Conservation (phyloP, 2,113 vertebrate species). For the Lucifuga dentata region DNA sequence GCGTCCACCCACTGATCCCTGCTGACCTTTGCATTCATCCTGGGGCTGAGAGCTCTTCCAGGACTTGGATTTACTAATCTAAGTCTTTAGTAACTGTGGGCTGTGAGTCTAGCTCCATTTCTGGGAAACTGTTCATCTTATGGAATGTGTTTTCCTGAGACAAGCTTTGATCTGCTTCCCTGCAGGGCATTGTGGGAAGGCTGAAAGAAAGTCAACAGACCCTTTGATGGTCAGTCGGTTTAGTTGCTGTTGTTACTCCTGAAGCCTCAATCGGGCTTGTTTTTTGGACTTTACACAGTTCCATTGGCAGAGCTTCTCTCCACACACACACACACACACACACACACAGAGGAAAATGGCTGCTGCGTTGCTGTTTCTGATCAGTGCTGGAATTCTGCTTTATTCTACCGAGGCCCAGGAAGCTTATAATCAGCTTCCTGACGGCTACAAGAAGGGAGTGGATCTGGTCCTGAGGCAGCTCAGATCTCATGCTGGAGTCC, state of each 20-base stretch:
- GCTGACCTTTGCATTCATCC: not conserved
- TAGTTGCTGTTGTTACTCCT: not conserved
- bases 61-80: constrained; percentile 11
- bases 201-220: constrained; percentile 14
- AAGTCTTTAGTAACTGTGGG: not conserved
- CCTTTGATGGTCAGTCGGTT: not conserved
- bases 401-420: constrained; percentile 42
- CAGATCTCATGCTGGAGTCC: constrained; percentile 38
- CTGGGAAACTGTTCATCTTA: not conserved
- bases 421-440: constrained; percentile 40
- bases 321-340: not conserved
- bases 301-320: constrained; percentile 8
- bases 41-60: constrained; percentile 25
- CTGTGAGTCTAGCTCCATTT: not conserved
- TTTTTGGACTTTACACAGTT: no score
- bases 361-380: constrained; percentile 55
- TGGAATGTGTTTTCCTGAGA: constrained; percentile 19
- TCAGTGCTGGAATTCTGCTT: constrained; percentile 58
- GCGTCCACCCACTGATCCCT: not conserved
- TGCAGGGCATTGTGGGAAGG: constrained; percentile 12
- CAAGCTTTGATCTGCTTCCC: not conserved
- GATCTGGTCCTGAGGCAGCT: constrained; percentile 68
- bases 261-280: constrained; percentile 60
- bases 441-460: constrained; percentile 63
- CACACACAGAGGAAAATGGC: constrained; percentile 64